Base-by-base conservation (phyloP, 2,888 invertebrate species). In the Metalampra italica region DNA sequence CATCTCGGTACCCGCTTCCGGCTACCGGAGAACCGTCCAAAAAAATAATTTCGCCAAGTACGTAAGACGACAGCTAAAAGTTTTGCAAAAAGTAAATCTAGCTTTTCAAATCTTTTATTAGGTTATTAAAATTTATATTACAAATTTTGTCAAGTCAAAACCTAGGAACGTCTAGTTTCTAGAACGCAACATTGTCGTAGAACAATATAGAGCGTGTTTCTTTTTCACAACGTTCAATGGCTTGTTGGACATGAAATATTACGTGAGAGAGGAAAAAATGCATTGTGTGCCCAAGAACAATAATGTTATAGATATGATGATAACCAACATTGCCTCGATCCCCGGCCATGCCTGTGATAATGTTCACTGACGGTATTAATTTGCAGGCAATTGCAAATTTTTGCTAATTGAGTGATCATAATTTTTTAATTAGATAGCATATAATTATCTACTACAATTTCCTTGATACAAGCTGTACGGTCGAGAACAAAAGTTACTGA, bases 221-320 rank as follows among this genome's bases (percentile, higher is more conserved):
- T 56, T 62, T 65, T 68, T 62, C 67, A 59, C 67, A 63, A 60
- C 59, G 46, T 48, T 53, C 49, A 57, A 59, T 53, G 53, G 56
- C 49, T 53, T 49, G 61, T 53, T 49, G 61, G 12, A 40, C 59
- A 62, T 56, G 53, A 66, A 70, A 66, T 66, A 66, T 66, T 72
- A 71, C 79, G 82, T 82, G 83, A 66, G 83, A 82, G 61, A 67
- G 65, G 64, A 71, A 66, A 68, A 51, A 59, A 50, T 57, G 50
- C 72, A 81, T 82, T 82, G 82, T 80, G 50, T 56, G 63, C 53
- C 59, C 57, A n/a, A 42, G 55, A 75, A 82, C 81, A 83, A 82
- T 80, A 79, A 72, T 51, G 75, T 75, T 70, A 67, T 61, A 72
- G 79, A 81, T 78, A 68, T 60, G 44, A 59, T 57, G 76, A 76